Base-by-base conservation (phyloP, 1,140 invertebrate genomes). In the Euschistus heros region DNA sequence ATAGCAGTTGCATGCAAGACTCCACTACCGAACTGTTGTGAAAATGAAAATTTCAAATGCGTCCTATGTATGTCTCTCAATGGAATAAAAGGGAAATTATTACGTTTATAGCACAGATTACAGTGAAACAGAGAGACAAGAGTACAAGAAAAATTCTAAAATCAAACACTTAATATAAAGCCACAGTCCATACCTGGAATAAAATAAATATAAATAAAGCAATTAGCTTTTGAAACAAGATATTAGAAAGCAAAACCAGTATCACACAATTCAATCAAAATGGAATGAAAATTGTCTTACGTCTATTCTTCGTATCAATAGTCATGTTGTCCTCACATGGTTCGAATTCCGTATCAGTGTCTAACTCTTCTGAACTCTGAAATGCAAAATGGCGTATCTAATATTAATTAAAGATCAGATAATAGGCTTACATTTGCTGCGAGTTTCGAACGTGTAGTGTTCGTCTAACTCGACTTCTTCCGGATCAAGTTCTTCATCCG, bases 381-480 rank as follows among this genome's bases (percentile, higher is more conserved):
- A 72, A 74, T 70, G 65, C 33, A 62, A 46, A 63, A 69, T 46
- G 70, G 65, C 70, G 65, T 68, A 46, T 54, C 65, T 50, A 67
- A 30, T 62, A 52, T 65, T 47, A 37, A 68, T 64, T 64, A 67
- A 66, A 62, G 27, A 52, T 33, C n/a, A 57, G 22, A 24, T 54
- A 59, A 57, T 62, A 55, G 24, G 71, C 83, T 83, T 80, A 88
- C 85, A 91, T 82, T 90, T 91, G 75, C 88, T 91, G 47, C 87
- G 79, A 1, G 87, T 91, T 71, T 91, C 89, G 68, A 88, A 71
- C 0, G 88, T 88, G 74, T 91, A 89, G 68, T 89, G 87, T 72
- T 92, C 88, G 73, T 91, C 88, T 27, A 91, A 77, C 72, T 91
- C 87, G 26, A 92, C 85, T 71, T 92, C 89, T 74, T 92, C 89